phyloP scores from a whole-genome alignment of 1,140 invertebrate species.

The Harpegnathos saltator region DNA sequence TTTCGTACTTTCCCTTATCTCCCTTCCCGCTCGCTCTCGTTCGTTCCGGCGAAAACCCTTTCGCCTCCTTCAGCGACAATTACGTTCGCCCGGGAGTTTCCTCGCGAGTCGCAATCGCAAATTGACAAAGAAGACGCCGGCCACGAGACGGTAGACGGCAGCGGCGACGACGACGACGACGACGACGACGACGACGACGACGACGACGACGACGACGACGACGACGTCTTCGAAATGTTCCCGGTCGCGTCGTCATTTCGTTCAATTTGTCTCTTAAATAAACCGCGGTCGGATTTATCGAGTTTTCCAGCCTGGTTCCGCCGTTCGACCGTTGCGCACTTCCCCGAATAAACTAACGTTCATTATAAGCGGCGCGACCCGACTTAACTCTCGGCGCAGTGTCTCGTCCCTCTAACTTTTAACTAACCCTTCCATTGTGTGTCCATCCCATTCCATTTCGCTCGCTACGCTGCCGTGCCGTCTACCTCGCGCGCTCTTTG shows the following conservation, averaged over 20 bases:
- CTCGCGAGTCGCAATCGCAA: slow-evolving; percentile 53
- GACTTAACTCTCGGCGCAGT: slow-evolving; percentile 19
- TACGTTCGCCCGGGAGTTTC: slow-evolving; percentile 40
- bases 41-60: slow-evolving; percentile 9
- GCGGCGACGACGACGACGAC: no score
- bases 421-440: slow-evolving; percentile 57
- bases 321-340: neutral
- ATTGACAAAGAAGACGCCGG: slow-evolving; percentile 40
- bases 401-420: slow-evolving; percentile 17
- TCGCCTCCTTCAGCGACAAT: slow-evolving; percentile 47
- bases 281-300: slow-evolving; percentile 63
- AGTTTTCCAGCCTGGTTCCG: slow-evolving; percentile 30
- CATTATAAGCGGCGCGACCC: slow-evolving; percentile 60
- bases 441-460: slow-evolving; percentile 45
- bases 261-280: slow-evolving; percentile 62
- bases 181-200: slow-evolving; percentile 48
- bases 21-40: slow-evolving; percentile 15
- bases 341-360: slow-evolving; percentile 62
- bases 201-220: neutral
- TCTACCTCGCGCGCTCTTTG: neutral
- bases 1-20: slow-evolving; percentile 46
- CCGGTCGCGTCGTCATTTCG: slow-evolving; percentile 27
- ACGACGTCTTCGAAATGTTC: slow-evolving; percentile 1
- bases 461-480: neutral
- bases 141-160: neutral